These are phyloP conservation scores for Bombus waltoni DNA, from an alignment of 1,140 invertebrate genomes.

Conservation along the genomic window DNA sequence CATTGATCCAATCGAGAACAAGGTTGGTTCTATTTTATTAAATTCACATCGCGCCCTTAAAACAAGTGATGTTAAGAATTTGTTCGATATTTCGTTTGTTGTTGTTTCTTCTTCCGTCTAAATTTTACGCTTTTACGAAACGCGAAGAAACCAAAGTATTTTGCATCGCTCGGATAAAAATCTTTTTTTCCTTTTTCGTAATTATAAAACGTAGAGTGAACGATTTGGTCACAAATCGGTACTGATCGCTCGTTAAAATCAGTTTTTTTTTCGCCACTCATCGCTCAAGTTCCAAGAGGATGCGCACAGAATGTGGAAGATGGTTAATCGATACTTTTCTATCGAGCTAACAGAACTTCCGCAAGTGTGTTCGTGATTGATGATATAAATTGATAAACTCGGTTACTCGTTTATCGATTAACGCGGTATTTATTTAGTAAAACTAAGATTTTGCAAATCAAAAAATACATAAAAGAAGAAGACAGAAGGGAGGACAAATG, in stretches of 20 bases:
- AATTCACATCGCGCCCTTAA: too few species aligned
- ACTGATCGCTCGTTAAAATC: background rate
- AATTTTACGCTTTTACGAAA: too few species aligned
- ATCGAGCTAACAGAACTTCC: background rate
- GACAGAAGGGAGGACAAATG: background rate
- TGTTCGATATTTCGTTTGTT: too few species aligned
- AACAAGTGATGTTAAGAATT: too few species aligned
- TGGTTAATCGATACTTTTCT: slow-evolving; percentile 18
- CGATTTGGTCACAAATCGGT: background rate
- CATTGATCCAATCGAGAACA: too few species aligned
- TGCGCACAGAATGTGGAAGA: background rate
- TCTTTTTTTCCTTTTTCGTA: too few species aligned
- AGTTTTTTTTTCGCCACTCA: background rate
- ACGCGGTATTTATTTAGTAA: background rate
- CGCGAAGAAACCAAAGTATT: too few species aligned
- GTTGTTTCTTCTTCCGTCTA: too few species aligned
- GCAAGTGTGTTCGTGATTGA: background rate
- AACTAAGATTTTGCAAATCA: too few species aligned
- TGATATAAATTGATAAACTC: background rate
- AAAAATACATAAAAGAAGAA: background rate
- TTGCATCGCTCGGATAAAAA: too few species aligned
- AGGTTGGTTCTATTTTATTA: too few species aligned
- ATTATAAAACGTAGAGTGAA: too few species aligned
- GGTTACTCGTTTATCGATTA: background rate
- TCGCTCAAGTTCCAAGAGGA: background rate